Base-by-base conservation (phyloP, 2,888 invertebrate genomes). In the Mesoligia furuncula region DNA sequence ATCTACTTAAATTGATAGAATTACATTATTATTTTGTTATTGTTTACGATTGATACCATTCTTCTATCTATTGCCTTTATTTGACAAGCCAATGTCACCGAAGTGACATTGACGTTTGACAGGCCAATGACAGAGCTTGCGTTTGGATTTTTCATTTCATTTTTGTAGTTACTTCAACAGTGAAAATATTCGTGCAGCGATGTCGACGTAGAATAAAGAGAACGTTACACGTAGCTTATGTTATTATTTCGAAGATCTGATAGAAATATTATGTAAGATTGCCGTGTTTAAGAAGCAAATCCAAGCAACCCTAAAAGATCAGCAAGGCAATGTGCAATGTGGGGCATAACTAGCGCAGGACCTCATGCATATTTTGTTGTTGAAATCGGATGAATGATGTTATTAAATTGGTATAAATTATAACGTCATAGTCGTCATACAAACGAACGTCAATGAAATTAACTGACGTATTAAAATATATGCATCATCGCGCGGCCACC, bases 11-110 rank as follows among this genome's bases (percentile, higher is more conserved):
- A 75, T n/a, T 81, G 65, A 75, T 85, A 79, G 77, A 83, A 85
- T 80, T 86, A 86, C 75, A 82, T 73, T 74, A 77, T 45, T 82
- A 75, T 42, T 80, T 87, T 88, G 87, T 87, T 88, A 78, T 79
- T 87, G 84, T 88, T 87, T 87, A 80, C 85, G 71, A 20, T 73
- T 54, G 31, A 17, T 67, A 62, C 31, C 15, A 76, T 57, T 75
- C n/a, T n/a, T n/a, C n/a, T n/a, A n/a, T n/a, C 39, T 51, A 64
- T 57, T 51, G 20, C 61, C 13, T 76, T 45, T 64, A 64, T 69
- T 84, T 85, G 83, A 77, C 83, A 75, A 65, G 1, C 13, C 20
- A 68, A 42, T 73, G 64, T 71, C 70, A 61, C 20, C 24, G 39
- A 13, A 8, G 1, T 85, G 79, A 82, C 75, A 71, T 54, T 83